phyloP scores from a whole-genome alignment of 2,888 invertebrate genomes.

The Sturmia bella region DNA sequence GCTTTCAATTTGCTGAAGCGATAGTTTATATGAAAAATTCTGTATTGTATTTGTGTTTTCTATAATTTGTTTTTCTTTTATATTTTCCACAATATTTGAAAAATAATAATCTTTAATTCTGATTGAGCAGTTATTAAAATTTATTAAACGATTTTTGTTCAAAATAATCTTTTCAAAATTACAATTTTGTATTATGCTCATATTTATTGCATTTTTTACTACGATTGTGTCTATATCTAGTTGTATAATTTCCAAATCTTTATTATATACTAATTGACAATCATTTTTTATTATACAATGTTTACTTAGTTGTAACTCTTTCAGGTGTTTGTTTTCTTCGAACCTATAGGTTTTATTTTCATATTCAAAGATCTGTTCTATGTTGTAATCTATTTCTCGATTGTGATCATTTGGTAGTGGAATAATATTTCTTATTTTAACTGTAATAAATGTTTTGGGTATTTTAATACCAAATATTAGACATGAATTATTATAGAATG shows the following conservation, averaged over 20 bases:
- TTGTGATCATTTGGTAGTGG: slow-evolving; percentile 4
- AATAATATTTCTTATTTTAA: not conserved
- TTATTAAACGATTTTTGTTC: slow-evolving; percentile 22
- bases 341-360: slow-evolving; percentile 6
- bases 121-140: slow-evolving; percentile 22
- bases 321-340: slow-evolving; percentile 6
- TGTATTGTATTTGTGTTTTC: not conserved
- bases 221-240: slow-evolving; percentile 3
- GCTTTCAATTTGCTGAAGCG: not conserved
- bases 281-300: slow-evolving; percentile 18
- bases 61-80: slow-evolving; percentile 17
- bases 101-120: slow-evolving; percentile 27
- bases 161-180: not conserved
- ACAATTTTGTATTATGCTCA: not conserved
- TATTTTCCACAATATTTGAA: slow-evolving; percentile 11
- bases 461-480: slow-evolving; percentile 2
- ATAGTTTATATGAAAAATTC: not conserved
- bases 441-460: slow-evolving; percentile 3
- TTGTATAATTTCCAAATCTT: not conserved
- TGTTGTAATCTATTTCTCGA: not conserved
- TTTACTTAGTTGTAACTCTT: not conserved
- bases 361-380: not conserved
- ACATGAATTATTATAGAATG: not conserved
- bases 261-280: slow-evolving; percentile 15
- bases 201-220: slow-evolving; percentile 1